Evolutionary conservation across 64 coral and sea anemone species (phyloP).

Genomic region (Porites australiensis): DNA sequence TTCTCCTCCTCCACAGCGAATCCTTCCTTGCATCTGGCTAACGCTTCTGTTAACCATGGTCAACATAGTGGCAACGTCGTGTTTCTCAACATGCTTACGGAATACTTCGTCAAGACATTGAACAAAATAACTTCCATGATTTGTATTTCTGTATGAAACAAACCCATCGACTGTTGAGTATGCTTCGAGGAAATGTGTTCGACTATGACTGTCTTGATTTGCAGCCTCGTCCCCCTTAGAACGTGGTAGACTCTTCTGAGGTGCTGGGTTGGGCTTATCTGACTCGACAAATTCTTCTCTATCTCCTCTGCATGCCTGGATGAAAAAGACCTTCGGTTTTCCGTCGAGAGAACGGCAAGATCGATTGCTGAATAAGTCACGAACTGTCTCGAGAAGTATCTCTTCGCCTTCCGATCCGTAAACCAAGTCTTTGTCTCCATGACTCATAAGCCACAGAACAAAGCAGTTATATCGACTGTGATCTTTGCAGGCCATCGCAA

Average conservation of each 20-base stretch:
- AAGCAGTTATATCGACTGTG: conserved; percentile 47
- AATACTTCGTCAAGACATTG: neutral
- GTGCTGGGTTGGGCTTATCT: neutral
- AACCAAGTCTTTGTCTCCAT: conserved; percentile 56
- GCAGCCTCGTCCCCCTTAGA: neutral
- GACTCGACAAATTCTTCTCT: conserved; percentile 28
- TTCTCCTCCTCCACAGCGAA: neutral
- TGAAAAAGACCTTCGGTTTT: conserved; percentile 77
- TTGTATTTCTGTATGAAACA: conserved; percentile 9
- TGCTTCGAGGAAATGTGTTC: conserved; percentile 64
- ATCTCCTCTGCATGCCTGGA: conserved; percentile 78
- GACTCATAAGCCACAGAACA: conserved; percentile 83
- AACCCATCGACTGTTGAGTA: conserved; percentile 55
- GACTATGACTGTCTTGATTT: neutral
- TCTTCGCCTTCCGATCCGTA: conserved; percentile 24
- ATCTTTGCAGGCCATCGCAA: neutral
- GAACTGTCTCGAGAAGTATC: conserved; percentile 19
- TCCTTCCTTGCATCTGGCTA: neutral
- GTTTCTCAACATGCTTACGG: neutral
- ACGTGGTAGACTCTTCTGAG: neutral
- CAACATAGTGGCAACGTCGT: too few species aligned
- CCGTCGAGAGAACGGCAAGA: conserved; percentile 36
- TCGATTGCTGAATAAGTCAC: conserved; percentile 56
- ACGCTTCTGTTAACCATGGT: too few species aligned
- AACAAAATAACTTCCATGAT: neutral